Conservation (phyloP, 2,113 vertebrate species). For the Lagopus muta region DNA sequence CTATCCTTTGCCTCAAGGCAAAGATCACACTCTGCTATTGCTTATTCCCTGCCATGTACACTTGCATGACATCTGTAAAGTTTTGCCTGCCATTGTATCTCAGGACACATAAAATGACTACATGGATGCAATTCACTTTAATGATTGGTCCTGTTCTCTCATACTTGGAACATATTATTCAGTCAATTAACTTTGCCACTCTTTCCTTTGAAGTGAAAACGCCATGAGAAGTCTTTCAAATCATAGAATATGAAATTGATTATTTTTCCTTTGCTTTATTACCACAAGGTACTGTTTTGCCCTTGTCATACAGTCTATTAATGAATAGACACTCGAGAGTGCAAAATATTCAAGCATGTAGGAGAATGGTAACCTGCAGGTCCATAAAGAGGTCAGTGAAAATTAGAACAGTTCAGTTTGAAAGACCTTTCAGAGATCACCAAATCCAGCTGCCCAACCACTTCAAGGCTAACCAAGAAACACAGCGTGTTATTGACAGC, state of each 20-base stretch:
- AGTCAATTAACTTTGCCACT: constrained; percentile 20
- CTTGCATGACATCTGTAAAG: background rate
- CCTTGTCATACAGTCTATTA: background rate
- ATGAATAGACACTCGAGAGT: background rate
- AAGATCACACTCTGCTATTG: background rate
- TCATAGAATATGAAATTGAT: background rate
- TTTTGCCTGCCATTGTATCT: background rate
- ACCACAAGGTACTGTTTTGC: background rate
- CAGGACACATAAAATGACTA: background rate
- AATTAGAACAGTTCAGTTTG: background rate
- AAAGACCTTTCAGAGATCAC: background rate
- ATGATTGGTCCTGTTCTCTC: background rate
- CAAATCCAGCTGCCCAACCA: background rate
- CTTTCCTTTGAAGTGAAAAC: background rate
- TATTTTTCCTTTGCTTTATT: background rate
- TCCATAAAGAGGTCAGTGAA: background rate
- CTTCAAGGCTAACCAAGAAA: background rate
- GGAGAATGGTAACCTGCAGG: background rate
- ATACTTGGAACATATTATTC: background rate
- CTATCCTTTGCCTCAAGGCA: background rate
- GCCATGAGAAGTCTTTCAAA: background rate
- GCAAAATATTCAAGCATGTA: background rate
- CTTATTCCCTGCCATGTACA: background rate
- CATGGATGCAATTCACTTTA: background rate
- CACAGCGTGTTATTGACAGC: background rate